These are phyloP conservation scores for Zaprionus taronus DNA, from an alignment of 1,140 invertebrate genomes.

Conservation along the genomic window DNA sequence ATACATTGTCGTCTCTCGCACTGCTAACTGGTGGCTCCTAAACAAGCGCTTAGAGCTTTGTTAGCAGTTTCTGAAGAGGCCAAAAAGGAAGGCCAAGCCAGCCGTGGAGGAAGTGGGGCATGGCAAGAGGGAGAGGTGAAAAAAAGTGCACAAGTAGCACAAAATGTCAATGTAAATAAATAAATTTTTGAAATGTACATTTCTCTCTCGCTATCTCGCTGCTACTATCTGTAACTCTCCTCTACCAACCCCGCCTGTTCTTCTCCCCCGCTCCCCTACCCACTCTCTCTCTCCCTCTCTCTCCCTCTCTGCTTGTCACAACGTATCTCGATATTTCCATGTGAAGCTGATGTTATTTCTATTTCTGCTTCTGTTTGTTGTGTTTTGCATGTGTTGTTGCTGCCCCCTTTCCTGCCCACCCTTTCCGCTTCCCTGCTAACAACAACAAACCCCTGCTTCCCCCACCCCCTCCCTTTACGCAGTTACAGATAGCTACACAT, in stretches of 20 bases:
- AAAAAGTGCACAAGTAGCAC: conserved; percentile 78
- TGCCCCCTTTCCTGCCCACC: neutral
- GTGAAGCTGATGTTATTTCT: conserved; percentile 48
- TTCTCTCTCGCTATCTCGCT: conserved; percentile 49
- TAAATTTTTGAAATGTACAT: conserved; percentile 79
- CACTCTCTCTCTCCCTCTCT: neutral
- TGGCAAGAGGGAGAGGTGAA: neutral
- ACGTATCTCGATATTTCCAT: conserved; percentile 71
- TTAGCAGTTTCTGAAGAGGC: conserved; percentile 76
- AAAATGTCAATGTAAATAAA: conserved; percentile 82
- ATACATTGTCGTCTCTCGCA: conserved; percentile 71
- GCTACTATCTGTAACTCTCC: conserved; percentile 24
- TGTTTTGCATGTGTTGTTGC: conserved; percentile 70
- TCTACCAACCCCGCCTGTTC: neutral
- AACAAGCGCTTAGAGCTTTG: conserved; percentile 78
- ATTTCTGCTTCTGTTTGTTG: conserved; percentile 43
- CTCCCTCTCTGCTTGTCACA: conserved; percentile 18
- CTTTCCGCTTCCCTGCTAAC: neutral
- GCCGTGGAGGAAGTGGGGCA: neutral
- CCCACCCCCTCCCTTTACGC: neutral
- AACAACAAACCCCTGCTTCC: neutral
- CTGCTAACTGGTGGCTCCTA: conserved; percentile 43
- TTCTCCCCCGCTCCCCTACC: neutral
- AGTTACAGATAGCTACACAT: conserved; percentile 77
- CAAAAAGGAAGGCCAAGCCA: conserved; percentile 7